Percentiles rank a stretch among this genome's conserved stretches.
Conservation (phyloP, 2,113 vertebrate species). For the Mus spicilegus region DNA sequence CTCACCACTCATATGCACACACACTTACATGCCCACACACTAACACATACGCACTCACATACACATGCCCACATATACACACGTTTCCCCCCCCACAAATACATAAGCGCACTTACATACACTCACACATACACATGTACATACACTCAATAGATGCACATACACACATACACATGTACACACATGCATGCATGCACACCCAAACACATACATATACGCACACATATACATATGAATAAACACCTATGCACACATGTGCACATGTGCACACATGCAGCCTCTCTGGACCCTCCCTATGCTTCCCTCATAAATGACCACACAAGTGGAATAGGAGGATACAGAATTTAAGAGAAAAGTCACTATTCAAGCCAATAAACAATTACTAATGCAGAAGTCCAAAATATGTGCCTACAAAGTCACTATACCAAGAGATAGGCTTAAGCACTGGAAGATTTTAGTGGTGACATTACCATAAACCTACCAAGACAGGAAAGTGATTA, state of each 20-base stretch:
- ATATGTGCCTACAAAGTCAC: not conserved
- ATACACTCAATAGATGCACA: not conserved
- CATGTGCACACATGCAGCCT: not conserved
- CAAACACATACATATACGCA: not conserved
- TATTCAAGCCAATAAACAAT: not conserved
- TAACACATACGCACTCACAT: not conserved
- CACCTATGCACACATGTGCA: not conserved
- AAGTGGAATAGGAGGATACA: not conserved
- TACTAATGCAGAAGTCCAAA: not conserved
- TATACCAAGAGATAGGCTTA: not conserved
- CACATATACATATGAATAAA: not conserved
- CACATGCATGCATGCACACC: not conserved
- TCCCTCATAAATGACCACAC: not conserved
- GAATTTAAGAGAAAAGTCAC: not conserved
- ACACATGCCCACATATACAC: not conserved
- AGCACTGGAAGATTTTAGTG: not conserved
- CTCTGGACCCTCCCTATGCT: not conserved
- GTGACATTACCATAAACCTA: not conserved
- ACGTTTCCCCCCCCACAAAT: not conserved
- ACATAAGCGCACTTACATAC: not conserved
- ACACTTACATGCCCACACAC: not conserved
- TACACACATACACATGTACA: not conserved
- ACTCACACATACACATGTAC: not conserved
- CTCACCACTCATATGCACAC: not conserved
- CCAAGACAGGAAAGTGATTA: not conserved